Evolutionary conservation across 1,140 invertebrate species (phyloP).

Genomic region (Drosophila melanica): DNA sequence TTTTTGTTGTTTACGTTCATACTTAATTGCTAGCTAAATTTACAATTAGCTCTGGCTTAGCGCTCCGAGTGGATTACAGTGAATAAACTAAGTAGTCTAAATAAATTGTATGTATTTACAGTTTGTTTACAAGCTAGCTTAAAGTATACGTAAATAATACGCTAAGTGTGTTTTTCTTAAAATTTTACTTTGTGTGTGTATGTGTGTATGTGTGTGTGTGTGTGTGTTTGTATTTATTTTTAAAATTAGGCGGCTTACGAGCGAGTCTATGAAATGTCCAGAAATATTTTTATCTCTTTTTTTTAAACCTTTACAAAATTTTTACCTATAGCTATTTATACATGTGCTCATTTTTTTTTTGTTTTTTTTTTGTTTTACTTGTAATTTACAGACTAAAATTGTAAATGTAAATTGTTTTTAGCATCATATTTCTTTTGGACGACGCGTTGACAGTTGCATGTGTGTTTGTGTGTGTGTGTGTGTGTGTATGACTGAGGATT

Average conservation of each 20-base stretch:
- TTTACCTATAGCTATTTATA: conserved; percentile 65
- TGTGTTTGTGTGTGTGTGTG: conserved; percentile 16
- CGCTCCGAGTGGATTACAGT: conserved; percentile 35
- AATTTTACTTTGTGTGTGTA: conserved; percentile 35
- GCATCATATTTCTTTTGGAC: conserved; percentile 71
- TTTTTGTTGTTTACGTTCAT: conserved; percentile 25
- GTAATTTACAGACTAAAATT: conserved; percentile 64
- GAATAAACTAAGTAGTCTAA: conserved; percentile 37
- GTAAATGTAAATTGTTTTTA: conserved; percentile 52
- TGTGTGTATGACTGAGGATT: conserved; percentile 8
- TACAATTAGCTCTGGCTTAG: conserved; percentile 50
- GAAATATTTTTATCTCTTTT: conserved; percentile 55
- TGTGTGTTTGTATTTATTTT: conserved; percentile 37
- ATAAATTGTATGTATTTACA: conserved; percentile 45
- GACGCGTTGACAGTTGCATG: conserved; percentile 51
- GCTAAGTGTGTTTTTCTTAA: conserved; percentile 23
- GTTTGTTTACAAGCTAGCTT: conserved; percentile 29
- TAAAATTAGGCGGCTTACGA: conserved; percentile 54
- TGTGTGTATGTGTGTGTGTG: conserved; percentile 17
- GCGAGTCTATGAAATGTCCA: conserved; percentile 68
- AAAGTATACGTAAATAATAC: conserved; percentile 41
- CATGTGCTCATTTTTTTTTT: conserved; percentile 37
- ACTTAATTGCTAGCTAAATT: conserved; percentile 26
- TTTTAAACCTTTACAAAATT: conserved; percentile 63
- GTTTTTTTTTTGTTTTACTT: conserved; percentile 18